Base-by-base conservation (phyloP, 2,888 invertebrate species). In the Trypoxylon attenuatum region DNA sequence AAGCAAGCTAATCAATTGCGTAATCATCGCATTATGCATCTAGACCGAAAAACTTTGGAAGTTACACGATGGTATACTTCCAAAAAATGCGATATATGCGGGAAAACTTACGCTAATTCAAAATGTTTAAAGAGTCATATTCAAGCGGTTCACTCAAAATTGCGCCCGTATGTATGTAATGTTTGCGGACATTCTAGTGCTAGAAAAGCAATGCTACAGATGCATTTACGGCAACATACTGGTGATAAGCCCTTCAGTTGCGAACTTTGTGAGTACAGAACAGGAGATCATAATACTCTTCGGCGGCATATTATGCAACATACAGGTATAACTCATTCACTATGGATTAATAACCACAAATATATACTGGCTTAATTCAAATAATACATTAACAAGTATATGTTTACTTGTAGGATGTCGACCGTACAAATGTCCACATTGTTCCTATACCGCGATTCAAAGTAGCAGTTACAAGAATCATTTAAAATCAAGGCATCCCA, bases 181-280 rank as follows among this genome's bases (percentile, higher is more conserved):
- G 91, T 93, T 52, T 94, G 94, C 82, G 92, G 92, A 6, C 92
- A 94, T 79, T 90, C 92, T 71, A 91, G 92, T 19, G 90, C 93
- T 0, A 88, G 93, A 42, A 94, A 94, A 77, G 90, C 93, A 2
- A 92, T 92, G 89, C 83, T 94, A 54, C 82, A 91, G 89, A 89
- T 94, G 72, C 94, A 95, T 83, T 88, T 92, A 76, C 88, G 94
- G 8, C 93, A 92, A 73, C 94, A 94, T 76, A 94, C 94, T 0
- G 92, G 94, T 2, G 94, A 94, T 74, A 94, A 94, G 81, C 94
- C 94, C 0, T 91, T 92, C 73, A 89, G 90, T 52, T 95, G 95
- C 80, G 89, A 91, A 27, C 85, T 89, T 18, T 94, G 94, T 79
- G 88, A 90, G 6, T 95, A 92, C 82, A 89, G 89, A 65, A 92